phyloP scores from a whole-genome alignment of 2,797 vertebrate genomes.

The Rousettus madagascariensis region DNA sequence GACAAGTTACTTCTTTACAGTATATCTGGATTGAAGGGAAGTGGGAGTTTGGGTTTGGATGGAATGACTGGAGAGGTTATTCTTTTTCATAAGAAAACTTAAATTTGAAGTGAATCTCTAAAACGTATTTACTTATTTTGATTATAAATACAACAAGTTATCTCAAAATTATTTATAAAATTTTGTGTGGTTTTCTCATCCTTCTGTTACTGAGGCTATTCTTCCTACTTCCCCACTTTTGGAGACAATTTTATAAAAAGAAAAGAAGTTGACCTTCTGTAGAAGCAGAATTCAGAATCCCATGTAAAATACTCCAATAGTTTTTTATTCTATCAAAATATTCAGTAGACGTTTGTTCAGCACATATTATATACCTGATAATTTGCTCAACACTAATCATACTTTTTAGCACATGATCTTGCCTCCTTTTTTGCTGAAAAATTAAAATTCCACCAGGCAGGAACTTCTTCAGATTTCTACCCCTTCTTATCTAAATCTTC shows the following conservation, averaged over 20 bases:
- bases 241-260: constrained; percentile 1
- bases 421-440: constrained; percentile 5
- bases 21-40: not conserved
- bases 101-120: constrained; percentile 13
- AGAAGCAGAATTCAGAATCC: constrained; percentile 26
- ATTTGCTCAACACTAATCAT: not conserved
- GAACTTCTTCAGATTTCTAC: not conserved
- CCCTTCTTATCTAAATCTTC: not conserved
- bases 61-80: constrained; percentile 15
- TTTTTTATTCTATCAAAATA: constrained; percentile 44
- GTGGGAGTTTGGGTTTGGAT: not conserved
- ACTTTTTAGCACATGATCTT: not conserved
- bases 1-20: constrained; percentile 23
- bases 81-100: constrained; percentile 35
- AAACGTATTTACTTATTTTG: constrained; percentile 10
- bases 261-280: constrained; percentile 5
- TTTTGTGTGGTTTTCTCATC: not conserved
- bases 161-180: constrained; percentile 19
- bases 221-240: constrained; percentile 3
- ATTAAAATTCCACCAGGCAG: constrained; percentile 8
- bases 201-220: not conserved
- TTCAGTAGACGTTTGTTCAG: not conserved
- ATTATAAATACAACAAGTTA: not conserved
- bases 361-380: not conserved
- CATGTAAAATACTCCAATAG: not conserved